Evolutionary conservation across 2,113 vertebrate species (phyloP).

Genomic region (Taxidea taxus): DNA sequence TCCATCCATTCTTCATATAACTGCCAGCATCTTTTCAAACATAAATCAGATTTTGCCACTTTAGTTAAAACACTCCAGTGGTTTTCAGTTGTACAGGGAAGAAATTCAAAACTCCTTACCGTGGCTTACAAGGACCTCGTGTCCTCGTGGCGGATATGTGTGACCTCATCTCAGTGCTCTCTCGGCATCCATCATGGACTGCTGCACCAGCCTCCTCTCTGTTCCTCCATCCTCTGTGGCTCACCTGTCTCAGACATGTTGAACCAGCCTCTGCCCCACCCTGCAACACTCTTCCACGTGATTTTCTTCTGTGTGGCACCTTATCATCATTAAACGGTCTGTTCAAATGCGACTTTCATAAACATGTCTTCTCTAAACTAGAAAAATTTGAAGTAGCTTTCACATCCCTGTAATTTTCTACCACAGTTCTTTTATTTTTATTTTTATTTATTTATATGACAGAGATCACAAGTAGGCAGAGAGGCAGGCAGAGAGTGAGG

Average conservation of each 20-base stretch:
- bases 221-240: not conserved
- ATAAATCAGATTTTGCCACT: not conserved
- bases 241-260: not conserved
- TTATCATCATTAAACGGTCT: not conserved
- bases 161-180: not conserved
- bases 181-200: not conserved
- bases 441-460: too few relatives aligned
- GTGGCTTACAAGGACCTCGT: not conserved
- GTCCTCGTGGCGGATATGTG: too few relatives aligned
- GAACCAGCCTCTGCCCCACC: not conserved
- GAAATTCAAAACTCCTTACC: not conserved
- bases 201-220: not conserved
- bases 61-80: not conserved
- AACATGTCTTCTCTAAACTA: not conserved
- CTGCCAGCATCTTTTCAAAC: not conserved
- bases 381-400: not conserved
- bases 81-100: not conserved
- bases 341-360: not conserved
- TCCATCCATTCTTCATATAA: not conserved
- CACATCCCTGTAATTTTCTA: not conserved
- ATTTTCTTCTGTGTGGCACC: not conserved
- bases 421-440: too few relatives aligned
- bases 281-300: not conserved
- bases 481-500: too few relatives aligned
- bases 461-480: too few relatives aligned